Evolutionary conservation across 1,140 invertebrate species (phyloP).

Genomic region (Drosophila kurseongensis): DNA sequence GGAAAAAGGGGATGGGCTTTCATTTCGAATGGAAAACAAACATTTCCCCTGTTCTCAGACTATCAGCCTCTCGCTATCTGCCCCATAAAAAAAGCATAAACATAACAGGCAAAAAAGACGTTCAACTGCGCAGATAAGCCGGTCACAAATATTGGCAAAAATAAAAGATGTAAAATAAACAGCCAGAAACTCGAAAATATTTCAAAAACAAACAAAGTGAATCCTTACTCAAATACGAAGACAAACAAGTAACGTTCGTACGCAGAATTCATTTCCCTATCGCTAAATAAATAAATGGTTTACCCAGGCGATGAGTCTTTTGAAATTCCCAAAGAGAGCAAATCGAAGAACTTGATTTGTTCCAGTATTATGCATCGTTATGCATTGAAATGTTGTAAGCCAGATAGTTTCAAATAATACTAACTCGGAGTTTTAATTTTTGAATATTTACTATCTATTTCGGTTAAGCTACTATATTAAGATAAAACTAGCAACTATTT

Average conservation of each 20-base stretch:
- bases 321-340: neutral
- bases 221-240: slow-evolving; percentile 14
- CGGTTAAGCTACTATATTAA: too few relatives aligned
- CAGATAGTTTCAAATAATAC: too few relatives aligned
- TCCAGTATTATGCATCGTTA: neutral
- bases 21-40: slow-evolving; percentile 5
- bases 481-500: too few relatives aligned
- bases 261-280: slow-evolving; percentile 10
- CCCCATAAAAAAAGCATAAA: slow-evolving; percentile 16
- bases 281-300: slow-evolving; percentile 6
- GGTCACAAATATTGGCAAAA: slow-evolving; percentile 39
- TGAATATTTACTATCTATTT: too few relatives aligned
- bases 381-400: too few relatives aligned
- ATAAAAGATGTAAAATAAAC: slow-evolving; percentile 15
- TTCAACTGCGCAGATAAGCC: neutral
- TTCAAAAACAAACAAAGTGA: slow-evolving; percentile 9
- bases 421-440: too few relatives aligned
- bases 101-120: slow-evolving; percentile 18
- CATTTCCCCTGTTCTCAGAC: slow-evolving; percentile 11
- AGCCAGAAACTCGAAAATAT: slow-evolving; percentile 19
- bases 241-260: slow-evolving; percentile 16
- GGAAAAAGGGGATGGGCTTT: slow-evolving; percentile 2
- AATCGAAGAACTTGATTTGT: neutral
- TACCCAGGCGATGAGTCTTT: neutral
- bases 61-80: slow-evolving; percentile 19